Base-by-base conservation (phyloP, 2,797 vertebrate genomes). In the Phrynocephalus forsythii region DNA sequence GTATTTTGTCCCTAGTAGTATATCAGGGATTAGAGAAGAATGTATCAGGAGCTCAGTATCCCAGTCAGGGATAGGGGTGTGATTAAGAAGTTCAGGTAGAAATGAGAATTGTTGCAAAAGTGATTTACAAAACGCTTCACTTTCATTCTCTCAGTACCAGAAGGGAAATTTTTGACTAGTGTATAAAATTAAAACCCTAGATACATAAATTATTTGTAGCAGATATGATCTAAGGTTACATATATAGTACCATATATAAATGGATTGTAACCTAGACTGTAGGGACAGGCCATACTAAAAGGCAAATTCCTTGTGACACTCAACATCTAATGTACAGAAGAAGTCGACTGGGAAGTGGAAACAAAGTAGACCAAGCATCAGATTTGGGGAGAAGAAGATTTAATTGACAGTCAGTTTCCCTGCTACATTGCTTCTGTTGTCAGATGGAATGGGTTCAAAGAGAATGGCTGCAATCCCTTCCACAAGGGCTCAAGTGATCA, bases 1-100 rank as follows among this genome's bases (percentile, higher is more conserved):
- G 89, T 90, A 90, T 78, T 82, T 44, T 48, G 63, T 50, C 69
- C 24, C 20, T 66, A 44, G 18, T 68, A 9, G 16, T 9, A 38
- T 2, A 38, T 2, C 2, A 82, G 18, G 26, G 2, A 22, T 52
- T 75, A n/a, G 26, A 81, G 3, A 33, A 50, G n/a, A n/a, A 87
- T 67, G 73, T 50, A 73, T 4, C 13, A 73, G 33, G 52, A 30
- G 15, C 11, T 28, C 33, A 48, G 24, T 10, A 84, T n/a, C 44
- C 20, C 56, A 66, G 13, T 33, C 28, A 13, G n/a, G 75, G 16
- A 44, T 11, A n/a, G 15, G 38, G 11, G 20, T 60, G 56, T 80
- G 30, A 22, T 63, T 22, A 60, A 33, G 79, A 6, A 44, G 52
- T n/a, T 79, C 30, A n/a, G 6, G 81, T 30, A 6, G 30, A 76